phyloP scores from a whole-genome alignment of 2,797 vertebrate species.

The Microhierax caerulescens region DNA sequence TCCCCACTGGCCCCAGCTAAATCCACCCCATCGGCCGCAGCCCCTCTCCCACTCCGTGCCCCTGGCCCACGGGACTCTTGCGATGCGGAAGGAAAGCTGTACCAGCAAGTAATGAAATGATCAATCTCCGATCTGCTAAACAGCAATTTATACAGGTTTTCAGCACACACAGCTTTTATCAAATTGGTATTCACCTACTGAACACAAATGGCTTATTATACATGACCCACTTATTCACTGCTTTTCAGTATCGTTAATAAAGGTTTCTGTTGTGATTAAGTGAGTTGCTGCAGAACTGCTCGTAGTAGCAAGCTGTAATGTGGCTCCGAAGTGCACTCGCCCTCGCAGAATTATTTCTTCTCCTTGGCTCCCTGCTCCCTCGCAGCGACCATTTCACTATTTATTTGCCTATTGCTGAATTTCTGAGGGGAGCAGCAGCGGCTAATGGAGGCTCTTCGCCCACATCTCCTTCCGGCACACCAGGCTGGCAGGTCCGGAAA shows the following conservation, averaged over 20 bases:
- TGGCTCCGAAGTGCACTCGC: constrained; percentile 38
- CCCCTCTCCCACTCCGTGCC: not conserved
- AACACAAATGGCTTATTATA: constrained; percentile 77
- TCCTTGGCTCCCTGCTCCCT: constrained; percentile 38
- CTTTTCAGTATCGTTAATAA: constrained; percentile 73
- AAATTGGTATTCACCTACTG: constrained; percentile 79
- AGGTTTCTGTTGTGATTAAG: constrained; percentile 76
- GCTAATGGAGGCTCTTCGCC: constrained; percentile 37
- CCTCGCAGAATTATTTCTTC: not conserved
- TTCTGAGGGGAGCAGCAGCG: not conserved
- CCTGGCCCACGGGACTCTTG: not conserved
- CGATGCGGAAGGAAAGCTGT: not conserved
- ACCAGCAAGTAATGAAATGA: constrained; percentile 53
- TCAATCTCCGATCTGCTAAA: constrained; percentile 70
- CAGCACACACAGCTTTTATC: constrained; percentile 69
- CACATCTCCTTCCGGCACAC: not conserved
- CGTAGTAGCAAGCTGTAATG: not conserved
- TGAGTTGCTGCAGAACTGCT: constrained; percentile 60
- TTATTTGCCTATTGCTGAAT: constrained; percentile 46
- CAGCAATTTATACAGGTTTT: constrained; percentile 63
- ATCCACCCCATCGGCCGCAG: not conserved
- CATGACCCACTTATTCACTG: constrained; percentile 74
- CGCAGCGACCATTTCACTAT: constrained; percentile 53
- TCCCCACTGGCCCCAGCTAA: accelerated
- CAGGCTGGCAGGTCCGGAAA: not conserved